phyloP scores from a whole-genome alignment of 1,140 invertebrate genomes.

The Pomacea maculata region DNA sequence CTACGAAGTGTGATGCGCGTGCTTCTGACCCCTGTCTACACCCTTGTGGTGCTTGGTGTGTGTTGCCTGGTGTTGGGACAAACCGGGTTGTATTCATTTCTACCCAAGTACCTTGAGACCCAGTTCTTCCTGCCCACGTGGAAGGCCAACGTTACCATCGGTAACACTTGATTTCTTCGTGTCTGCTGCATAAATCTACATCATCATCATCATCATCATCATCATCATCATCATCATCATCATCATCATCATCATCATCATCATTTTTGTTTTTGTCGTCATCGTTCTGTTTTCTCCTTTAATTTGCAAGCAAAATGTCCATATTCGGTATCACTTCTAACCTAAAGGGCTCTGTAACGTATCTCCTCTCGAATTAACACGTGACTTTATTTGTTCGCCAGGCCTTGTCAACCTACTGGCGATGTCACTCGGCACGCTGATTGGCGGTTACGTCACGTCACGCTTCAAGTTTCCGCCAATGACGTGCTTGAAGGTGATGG shows the following conservation, averaged over 20 bases:
- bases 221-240: too few species aligned
- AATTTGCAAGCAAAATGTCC: too few species aligned
- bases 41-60: neutral
- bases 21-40: constrained; percentile 21
- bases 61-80: constrained; percentile 8
- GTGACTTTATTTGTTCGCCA: neutral
- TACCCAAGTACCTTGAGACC: constrained; percentile 31
- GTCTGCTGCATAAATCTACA: neutral
- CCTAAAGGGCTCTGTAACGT: too few species aligned
- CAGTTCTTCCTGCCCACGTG: constrained; percentile 22
- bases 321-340: too few species aligned
- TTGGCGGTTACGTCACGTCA: constrained; percentile 43
- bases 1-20: constrained; percentile 12
- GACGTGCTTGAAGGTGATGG: constrained; percentile 29
- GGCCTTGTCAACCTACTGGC: neutral
- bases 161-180: neutral
- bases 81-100: constrained; percentile 17
- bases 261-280: too few species aligned
- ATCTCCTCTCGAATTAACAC: neutral
- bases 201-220: too few species aligned
- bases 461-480: constrained; percentile 40
- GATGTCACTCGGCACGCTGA: constrained; percentile 34
- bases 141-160: constrained; percentile 27
- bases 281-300: too few species aligned
- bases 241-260: too few species aligned